Evolutionary conservation across 2,113 vertebrate genomes (phyloP).

Genomic region (Epinephelus moara): DNA sequence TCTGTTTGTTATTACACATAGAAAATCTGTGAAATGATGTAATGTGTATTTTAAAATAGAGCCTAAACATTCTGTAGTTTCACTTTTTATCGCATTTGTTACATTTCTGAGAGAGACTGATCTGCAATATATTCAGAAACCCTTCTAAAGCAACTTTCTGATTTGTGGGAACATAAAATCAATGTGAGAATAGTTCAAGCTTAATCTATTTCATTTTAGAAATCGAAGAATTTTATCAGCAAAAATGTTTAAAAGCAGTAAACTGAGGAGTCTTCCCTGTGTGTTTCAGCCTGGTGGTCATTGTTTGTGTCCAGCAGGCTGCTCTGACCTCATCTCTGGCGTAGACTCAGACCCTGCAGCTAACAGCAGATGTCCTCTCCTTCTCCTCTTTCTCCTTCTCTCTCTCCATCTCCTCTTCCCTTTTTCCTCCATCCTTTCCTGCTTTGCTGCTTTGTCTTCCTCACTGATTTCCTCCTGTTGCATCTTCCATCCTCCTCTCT

Average conservation of each 20-base stretch:
- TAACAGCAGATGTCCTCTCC: constrained; percentile 57
- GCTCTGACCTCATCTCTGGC: constrained; percentile 67
- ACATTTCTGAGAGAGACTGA: background rate
- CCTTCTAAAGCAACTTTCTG: background rate
- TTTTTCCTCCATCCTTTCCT: background rate
- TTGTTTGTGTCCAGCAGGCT: constrained; percentile 34
- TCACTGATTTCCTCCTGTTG: background rate
- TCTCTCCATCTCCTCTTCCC: background rate
- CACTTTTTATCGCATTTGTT: background rate
- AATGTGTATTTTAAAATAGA: background rate
- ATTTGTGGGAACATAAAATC: background rate
- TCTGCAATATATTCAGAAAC: background rate
- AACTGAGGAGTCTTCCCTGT: background rate
- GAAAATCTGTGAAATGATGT: constrained; percentile 1
- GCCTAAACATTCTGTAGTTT: background rate
- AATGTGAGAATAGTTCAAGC: background rate
- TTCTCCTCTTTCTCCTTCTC: constrained; percentile 9
- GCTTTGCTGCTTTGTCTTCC: background rate
- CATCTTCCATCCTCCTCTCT: background rate
- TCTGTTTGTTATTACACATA: background rate
- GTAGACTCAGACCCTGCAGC: constrained; percentile 51
- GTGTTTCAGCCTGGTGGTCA: constrained; percentile 12
- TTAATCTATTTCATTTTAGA: background rate
- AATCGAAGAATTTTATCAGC: background rate
- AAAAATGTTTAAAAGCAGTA: background rate